Conservation (phyloP, 2,113 vertebrate species). For the Mugil cephalus region DNA sequence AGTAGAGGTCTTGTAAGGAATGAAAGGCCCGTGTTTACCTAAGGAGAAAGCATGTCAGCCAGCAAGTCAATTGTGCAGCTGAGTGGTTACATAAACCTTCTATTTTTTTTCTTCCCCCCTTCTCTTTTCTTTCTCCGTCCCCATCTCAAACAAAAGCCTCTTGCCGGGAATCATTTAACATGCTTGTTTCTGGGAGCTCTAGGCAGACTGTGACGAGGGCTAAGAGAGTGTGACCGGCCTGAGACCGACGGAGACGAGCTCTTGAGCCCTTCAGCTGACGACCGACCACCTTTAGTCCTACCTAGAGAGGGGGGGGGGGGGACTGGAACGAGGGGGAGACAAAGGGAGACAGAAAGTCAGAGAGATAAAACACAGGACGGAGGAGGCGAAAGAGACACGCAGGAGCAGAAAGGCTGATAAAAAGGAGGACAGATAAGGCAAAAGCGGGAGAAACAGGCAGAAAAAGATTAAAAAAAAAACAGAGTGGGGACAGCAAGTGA, state of each 20-base stretch:
- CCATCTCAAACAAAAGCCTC: constrained; percentile 69
- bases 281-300: constrained; percentile 36
- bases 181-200: constrained; percentile 56
- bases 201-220: constrained; percentile 58
- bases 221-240: constrained; percentile 68
- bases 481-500: constrained; percentile 40
- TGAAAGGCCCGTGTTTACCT: constrained; percentile 61
- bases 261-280: constrained; percentile 52
- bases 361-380: constrained; percentile 42
- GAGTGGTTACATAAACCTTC: constrained; percentile 71
- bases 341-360: constrained; percentile 21
- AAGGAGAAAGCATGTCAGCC: constrained; percentile 57
- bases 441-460: constrained; percentile 27
- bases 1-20: constrained; percentile 56
- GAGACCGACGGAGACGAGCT: constrained; percentile 56
- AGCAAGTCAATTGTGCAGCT: constrained; percentile 63
- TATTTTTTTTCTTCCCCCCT: constrained; percentile 57
- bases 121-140: constrained; percentile 45
- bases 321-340: not conserved
- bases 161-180: constrained; percentile 67
- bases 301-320: constrained; percentile 15
- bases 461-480: constrained; percentile 42
- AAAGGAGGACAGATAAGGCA: constrained; percentile 51
- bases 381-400: constrained; percentile 37
- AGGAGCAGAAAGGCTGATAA: constrained; percentile 30